These are phyloP conservation scores for Macropis europaea DNA, from an alignment of 2,888 invertebrate species.

Conservation along the genomic window DNA sequence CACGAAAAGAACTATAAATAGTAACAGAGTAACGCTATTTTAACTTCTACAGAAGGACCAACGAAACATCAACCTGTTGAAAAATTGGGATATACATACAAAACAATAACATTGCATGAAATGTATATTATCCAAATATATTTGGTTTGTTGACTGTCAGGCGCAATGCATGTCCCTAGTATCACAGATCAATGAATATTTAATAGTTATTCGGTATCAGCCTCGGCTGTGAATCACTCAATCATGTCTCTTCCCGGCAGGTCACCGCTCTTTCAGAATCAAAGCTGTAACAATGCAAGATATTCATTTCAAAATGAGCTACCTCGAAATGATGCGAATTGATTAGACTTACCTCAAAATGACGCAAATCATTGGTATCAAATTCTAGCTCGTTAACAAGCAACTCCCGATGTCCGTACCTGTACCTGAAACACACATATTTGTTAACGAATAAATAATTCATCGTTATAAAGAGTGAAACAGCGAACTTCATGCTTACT, in stretches of 20 bases:
- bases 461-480: background rate
- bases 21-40: slow-evolving; percentile 9
- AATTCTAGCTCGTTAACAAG: slow-evolving; percentile 80
- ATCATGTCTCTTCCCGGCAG: slow-evolving; percentile 13
- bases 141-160: slow-evolving; percentile 51
- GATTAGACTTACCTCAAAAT: slow-evolving; percentile 78
- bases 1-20: slow-evolving; percentile 16
- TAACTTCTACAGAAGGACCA: slow-evolving; percentile 25
- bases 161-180: slow-evolving; percentile 49
- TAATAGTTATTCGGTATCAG: slow-evolving; percentile 35
- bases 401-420: slow-evolving; percentile 79
- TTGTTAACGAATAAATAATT: background rate
- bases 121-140: slow-evolving; percentile 49
- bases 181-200: slow-evolving; percentile 70
- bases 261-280: slow-evolving; percentile 24
- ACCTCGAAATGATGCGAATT: slow-evolving; percentile 25
- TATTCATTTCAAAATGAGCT: too few species aligned
- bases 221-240: slow-evolving; percentile 21
- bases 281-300: slow-evolving; percentile 58
- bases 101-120: slow-evolving; percentile 42
- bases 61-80: slow-evolving; percentile 16
- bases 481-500: slow-evolving; percentile 73
- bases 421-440: slow-evolving; percentile 62
- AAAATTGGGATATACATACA: slow-evolving; percentile 35
- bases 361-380: slow-evolving; percentile 77